These are phyloP conservation scores for Tragopan temminckii DNA, from an alignment of 2,797 vertebrate genomes.

Conservation along the genomic window DNA sequence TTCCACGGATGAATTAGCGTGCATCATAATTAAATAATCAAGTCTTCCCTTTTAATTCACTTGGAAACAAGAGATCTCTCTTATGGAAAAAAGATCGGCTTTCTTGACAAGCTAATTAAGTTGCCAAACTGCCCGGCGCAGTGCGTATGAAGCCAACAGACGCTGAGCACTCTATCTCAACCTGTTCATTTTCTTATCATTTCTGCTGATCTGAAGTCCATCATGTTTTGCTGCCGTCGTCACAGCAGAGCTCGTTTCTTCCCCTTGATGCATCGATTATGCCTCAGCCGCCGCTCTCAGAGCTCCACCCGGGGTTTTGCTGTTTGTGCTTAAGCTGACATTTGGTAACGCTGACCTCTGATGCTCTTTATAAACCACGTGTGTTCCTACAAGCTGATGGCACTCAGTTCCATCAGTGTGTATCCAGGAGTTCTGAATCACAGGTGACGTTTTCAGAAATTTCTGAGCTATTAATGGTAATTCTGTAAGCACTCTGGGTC, in stretches of 20 bases:
- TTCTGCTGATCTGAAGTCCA: constrained; percentile 79
- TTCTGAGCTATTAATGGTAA: neutral
- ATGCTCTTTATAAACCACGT: neutral
- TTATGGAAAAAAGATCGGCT: constrained; percentile 83
- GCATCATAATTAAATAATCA: constrained; percentile 98
- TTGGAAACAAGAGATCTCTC: constrained; percentile 87
- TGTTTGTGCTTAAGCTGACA: no score
- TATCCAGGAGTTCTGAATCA: neutral
- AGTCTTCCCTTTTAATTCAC: constrained; percentile 85
- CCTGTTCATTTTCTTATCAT: constrained; percentile 78
- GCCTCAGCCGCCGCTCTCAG: neutral
- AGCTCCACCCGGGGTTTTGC: neutral
- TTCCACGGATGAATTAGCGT: constrained; percentile 89
- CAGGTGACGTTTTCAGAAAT: neutral
- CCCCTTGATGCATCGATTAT: neutral
- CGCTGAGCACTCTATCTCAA: constrained; percentile 67
- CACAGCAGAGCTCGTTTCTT: constrained; percentile 53
- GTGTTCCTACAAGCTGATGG: neutral
- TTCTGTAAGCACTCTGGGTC: neutral
- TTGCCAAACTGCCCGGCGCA: constrained; percentile 79
- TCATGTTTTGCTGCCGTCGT: constrained; percentile 80
- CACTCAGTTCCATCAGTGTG: neutral
- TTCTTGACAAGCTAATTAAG: constrained; percentile 86
- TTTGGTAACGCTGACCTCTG: neutral
- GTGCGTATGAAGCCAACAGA: constrained; percentile 66